Percentiles rank a stretch among this genome's conserved stretches.
These are phyloP conservation scores for Drosophila pseudoananassae DNA, from an alignment of 1,140 invertebrate genomes.

Conservation along the genomic window DNA sequence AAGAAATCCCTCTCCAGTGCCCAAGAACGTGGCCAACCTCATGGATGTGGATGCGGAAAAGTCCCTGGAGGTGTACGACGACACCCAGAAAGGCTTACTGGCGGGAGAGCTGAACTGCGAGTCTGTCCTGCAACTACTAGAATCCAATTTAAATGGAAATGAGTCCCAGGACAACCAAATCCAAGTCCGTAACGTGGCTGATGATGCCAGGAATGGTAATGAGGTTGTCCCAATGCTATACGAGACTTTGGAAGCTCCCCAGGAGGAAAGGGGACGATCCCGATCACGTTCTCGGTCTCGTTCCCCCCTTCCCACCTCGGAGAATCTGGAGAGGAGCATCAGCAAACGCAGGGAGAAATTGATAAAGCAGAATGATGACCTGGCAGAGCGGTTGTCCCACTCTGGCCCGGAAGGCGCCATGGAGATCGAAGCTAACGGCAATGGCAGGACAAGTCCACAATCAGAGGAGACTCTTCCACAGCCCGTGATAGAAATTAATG, in stretches of 20 bases:
- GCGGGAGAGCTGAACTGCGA: slow-evolving; percentile 61
- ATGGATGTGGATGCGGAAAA: slow-evolving; percentile 47
- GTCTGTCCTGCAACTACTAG: slow-evolving; percentile 56
- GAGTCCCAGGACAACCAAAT: slow-evolving; percentile 18
- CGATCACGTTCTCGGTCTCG: slow-evolving; percentile 58
- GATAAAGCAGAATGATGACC: slow-evolving; percentile 65
- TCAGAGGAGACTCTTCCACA: slow-evolving; percentile 29
- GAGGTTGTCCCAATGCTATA: slow-evolving; percentile 48
- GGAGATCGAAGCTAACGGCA: slow-evolving; percentile 36
- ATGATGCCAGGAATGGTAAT: slow-evolving; percentile 46
- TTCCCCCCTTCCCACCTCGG: slow-evolving; percentile 54
- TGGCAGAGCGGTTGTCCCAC: slow-evolving; percentile 43
- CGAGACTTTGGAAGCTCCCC: slow-evolving; percentile 16
- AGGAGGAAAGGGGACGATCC: slow-evolving; percentile 17
- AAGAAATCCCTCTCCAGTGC: slow-evolving; percentile 62
- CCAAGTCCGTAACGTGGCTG: slow-evolving; percentile 53
- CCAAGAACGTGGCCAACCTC: slow-evolving; percentile 66
- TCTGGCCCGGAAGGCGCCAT: slow-evolving; percentile 19
- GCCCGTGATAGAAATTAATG: slow-evolving; percentile 62
- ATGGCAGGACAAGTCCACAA: background rate
- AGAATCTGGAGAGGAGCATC: slow-evolving; percentile 59
- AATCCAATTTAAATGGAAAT: slow-evolving; percentile 39
- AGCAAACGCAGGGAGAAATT: slow-evolving; percentile 43
- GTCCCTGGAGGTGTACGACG: slow-evolving; percentile 67
- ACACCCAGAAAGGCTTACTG: slow-evolving; percentile 42